Evolutionary conservation across 2,797 vertebrate genomes (phyloP), one percentile per base, ranked within the genome.

Genomic region (Smutsia temminckii): DNA sequence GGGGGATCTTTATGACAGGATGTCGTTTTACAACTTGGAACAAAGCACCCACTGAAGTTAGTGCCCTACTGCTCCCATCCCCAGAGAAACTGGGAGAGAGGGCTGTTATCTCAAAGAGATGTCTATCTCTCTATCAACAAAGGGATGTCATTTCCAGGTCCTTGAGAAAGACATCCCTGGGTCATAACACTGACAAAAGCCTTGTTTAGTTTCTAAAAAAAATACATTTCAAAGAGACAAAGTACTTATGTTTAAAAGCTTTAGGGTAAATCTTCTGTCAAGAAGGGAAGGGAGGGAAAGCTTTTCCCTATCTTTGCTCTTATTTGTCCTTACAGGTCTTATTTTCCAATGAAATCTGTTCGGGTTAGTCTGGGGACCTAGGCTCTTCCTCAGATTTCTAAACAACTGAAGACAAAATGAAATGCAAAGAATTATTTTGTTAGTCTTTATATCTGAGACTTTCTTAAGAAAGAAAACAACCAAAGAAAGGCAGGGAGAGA

Each of bases 201-300:
- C 42, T 77, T 77, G 42, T 34, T 95, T 92, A 42, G 10, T 86
- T 94, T 84, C 86, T 66, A 79, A 91, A 96, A 96, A 85, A 83
- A 51, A 69, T 23, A 16, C 8, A 71, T 79, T 94, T 93, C 72
- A 91, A 85, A 85, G 91, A 79, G 37, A 46, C 57, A 77, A 53
- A 94, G 53, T 42, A 53, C 23, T 87, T 92, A 77, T 14, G 69
- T 91, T 84, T 63, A 68, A 9, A 85, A 49, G 17, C 75, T 87
- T 91, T 72, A 85, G 87, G 80, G 72, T 72, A 84, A 85, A 89
- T 37, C 11, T 34, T 78, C 61, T 78, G 40, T 80, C 27, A 85
- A 72, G 57, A 59, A 55, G 13, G 3, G 20, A 37, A 13, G 10
- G 16, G 12, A 92, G 23, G 16, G 29, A 55, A 46, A n/a, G 61